Base-by-base conservation (phyloP, 2,797 vertebrate genomes). In the Scolopax bukidnonensis region DNA sequence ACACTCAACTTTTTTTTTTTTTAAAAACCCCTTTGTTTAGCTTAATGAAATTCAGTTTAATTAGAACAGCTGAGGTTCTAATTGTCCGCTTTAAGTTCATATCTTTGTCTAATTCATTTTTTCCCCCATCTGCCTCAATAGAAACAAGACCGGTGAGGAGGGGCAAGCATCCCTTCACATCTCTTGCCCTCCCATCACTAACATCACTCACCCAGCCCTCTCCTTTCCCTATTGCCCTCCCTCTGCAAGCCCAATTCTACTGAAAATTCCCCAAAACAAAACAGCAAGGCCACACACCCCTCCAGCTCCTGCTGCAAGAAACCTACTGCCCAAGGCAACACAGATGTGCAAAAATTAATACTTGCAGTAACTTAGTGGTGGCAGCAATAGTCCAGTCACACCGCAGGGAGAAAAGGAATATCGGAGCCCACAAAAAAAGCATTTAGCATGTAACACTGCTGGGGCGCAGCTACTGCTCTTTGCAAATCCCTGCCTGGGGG, bases 391-490 rank as follows among this genome's bases (percentile, higher is more conserved):
- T 21, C 21, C 7, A 59, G 33, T 5, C 25, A 17, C 38, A 12
- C 1, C 53, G 53, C 53, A 75, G 48, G 11, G 38, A 59, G 11
- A 74, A 27, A 76, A 59, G 70, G 57, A n/a, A 94, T 54, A 48
- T 87, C 5, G 0, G 43, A 84, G 38, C 36, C 86, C 54, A 16
- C 33, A 24, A 32, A 30, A 54, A 33, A 87, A 48, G n/a, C 50
- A n/a, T 36, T 75, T 19, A 25, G 24, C 0, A 0, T 10, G 12
- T n/a, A 41, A 12, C 0, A 0, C 45, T 33, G 56, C 43, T 33
- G 71, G 50, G 43, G 41, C 47, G 28, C 50, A 36, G 23, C 45
- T 33, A 50, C 36, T 1, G 3, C 12, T 68, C 65, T 48, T 24
- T 33, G 47, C 63, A 50, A 67, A 57, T 20, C 43, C 63, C 84